phyloP scores from a whole-genome alignment of 1,140 invertebrate genomes.

The Carposina sasakii region DNA sequence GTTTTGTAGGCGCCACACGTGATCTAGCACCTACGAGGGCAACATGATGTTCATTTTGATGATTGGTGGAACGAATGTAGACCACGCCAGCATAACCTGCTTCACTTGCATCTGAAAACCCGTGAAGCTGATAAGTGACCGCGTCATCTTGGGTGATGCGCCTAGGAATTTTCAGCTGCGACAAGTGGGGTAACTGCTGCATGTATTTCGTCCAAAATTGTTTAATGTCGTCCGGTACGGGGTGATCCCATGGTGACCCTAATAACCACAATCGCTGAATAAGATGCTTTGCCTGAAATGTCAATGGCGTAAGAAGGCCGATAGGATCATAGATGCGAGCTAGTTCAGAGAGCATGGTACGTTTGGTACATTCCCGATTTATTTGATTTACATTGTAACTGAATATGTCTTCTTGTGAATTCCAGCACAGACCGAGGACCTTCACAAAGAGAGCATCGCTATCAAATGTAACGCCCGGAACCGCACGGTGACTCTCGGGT shows the following conservation, averaged over 20 bases:
- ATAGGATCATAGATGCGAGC: slow-evolving; percentile 36
- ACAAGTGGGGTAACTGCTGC: not conserved
- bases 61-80: not conserved
- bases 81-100: slow-evolving; percentile 32
- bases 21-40: slow-evolving; percentile 7
- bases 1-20: slow-evolving; percentile 15
- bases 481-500: not conserved
- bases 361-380: slow-evolving; percentile 20
- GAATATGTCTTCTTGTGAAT: not conserved
- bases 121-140: not conserved
- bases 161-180: not conserved
- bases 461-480: not conserved
- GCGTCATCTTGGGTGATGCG: slow-evolving; percentile 1
- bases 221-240: slow-evolving; percentile 20
- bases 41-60: not conserved
- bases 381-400: not conserved
- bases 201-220: slow-evolving; percentile 14
- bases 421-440: slow-evolving; percentile 1
- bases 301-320: slow-evolving; percentile 39
- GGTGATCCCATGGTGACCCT: slow-evolving; percentile 44
- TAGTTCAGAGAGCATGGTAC: slow-evolving; percentile 31
- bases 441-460: no score
- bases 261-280: slow-evolving; percentile 44
- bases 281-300: slow-evolving; percentile 39
- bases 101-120: slow-evolving; percentile 12